Base-by-base conservation (phyloP, 1,140 invertebrate genomes). In the Asobara japonica region DNA sequence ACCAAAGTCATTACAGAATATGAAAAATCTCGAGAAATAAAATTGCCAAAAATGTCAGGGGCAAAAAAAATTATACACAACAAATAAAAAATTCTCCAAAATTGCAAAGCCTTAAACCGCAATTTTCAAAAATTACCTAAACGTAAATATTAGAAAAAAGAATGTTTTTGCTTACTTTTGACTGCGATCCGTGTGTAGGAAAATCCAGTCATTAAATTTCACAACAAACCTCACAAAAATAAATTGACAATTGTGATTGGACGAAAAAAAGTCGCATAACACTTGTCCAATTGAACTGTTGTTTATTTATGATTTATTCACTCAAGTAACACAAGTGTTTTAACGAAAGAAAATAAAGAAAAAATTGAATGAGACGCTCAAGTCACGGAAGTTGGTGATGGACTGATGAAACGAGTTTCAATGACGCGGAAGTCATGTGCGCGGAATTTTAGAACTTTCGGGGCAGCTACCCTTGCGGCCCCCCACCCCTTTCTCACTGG, bases 381-480 rank as follows among this genome's bases (percentile, higher is more conserved):
- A 30, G 13, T 2, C 1, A 11, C 31, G 68, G 41, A 60, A 73
- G 73, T 70, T 13, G 61, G 38, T 69, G 71, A 61, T 70, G 69
- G 71, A 79, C 74, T 76, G 76, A 73, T 60, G 51, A 72, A 11
- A 65, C 60, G 2, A 10, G 70, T 16, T 22, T 56, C 7, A 18
- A 27, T 71, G 62, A 65, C 71, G 72, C 61, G 51, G 56, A 69
- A 69, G 29, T 65, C 11, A 65, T 33, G 27, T 29, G 78, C 68
- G 48, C 48, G 73, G 70, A 76, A 77, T 78, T 72, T 48, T 74
- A 56, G 65, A 45, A n/a, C 65, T 31, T 69, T 72, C 45, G 45
- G 77, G 64, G 73, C 16, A 27, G 45, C 71, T 74, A 76, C 75
- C 71, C 78, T 78, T 75, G 71, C 74, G n/a, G 74, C 73, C 61